Evolutionary conservation across 2,113 vertebrate genomes (phyloP).

Genomic region (Perca schrenkii): DNA sequence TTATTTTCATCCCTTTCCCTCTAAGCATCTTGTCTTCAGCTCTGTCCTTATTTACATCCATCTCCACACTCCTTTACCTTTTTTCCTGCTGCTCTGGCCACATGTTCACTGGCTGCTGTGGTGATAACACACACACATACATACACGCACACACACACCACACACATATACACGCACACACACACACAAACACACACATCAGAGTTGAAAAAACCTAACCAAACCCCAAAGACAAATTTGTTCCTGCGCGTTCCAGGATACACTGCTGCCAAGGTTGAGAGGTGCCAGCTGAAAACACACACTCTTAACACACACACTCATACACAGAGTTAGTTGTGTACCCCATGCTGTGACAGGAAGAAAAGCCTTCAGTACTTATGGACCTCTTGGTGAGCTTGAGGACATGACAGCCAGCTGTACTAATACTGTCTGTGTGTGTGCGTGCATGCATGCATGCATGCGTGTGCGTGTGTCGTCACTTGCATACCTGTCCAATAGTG

Average conservation of each 20-base stretch:
- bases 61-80: constrained; percentile 19
- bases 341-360: constrained; percentile 75
- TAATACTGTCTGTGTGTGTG: constrained; percentile 54
- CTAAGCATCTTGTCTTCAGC: constrained; percentile 10
- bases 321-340: constrained; percentile 50
- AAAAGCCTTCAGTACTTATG: constrained; percentile 71
- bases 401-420: constrained; percentile 74
- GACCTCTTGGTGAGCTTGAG: constrained; percentile 66
- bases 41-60: constrained; percentile 42
- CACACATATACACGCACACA: constrained; percentile 35
- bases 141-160: constrained; percentile 36
- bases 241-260: constrained; percentile 71
- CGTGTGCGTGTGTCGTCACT: background rate
- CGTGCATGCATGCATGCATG: constrained; percentile 10
- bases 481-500: background rate
- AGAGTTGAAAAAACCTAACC: constrained; percentile 61
- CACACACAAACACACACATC: constrained; percentile 32
- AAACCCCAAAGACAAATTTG: constrained; percentile 81
- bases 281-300: constrained; percentile 76
- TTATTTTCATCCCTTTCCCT: constrained; percentile 24
- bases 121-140: constrained; percentile 57
- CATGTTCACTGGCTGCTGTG: constrained; percentile 43
- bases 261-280: constrained; percentile 71
- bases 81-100: constrained; percentile 47
- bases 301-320: constrained; percentile 33